Evolutionary conservation across 2,797 vertebrate species (phyloP).

Genomic region (Chelmon rostratus): DNA sequence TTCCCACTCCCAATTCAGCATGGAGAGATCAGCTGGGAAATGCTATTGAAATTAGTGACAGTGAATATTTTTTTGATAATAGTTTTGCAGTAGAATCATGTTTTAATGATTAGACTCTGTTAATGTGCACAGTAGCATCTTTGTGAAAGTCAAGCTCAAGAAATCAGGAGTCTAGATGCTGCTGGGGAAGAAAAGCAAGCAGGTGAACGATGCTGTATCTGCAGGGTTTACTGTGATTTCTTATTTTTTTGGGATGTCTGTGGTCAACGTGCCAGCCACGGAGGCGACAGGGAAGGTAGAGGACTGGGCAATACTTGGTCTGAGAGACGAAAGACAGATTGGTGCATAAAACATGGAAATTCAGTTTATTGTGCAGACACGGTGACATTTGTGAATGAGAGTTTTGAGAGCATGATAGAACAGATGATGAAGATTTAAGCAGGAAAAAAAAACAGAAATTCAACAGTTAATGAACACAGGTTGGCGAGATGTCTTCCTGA

Average conservation of each 20-base stretch:
- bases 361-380: background rate
- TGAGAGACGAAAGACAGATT: background rate
- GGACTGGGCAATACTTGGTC: background rate
- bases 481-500: background rate
- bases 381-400: background rate
- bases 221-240: constrained; percentile 6
- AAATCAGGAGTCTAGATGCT: background rate
- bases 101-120: background rate
- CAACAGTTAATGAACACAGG: background rate
- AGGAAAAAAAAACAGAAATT: background rate
- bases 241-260: background rate
- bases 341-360: background rate
- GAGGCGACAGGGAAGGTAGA: background rate
- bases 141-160: background rate
- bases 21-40: no score
- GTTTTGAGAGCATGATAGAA: background rate
- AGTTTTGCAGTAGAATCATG: no score
- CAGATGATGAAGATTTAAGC: background rate
- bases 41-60: no score
- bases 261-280: background rate
- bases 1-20: no score
- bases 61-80: no score
- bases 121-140: background rate
- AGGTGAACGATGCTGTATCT: background rate
- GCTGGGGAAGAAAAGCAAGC: background rate